These are phyloP conservation scores for Chamaetylas fuelleborni DNA, from an alignment of 2,113 vertebrate genomes.

Conservation along the genomic window DNA sequence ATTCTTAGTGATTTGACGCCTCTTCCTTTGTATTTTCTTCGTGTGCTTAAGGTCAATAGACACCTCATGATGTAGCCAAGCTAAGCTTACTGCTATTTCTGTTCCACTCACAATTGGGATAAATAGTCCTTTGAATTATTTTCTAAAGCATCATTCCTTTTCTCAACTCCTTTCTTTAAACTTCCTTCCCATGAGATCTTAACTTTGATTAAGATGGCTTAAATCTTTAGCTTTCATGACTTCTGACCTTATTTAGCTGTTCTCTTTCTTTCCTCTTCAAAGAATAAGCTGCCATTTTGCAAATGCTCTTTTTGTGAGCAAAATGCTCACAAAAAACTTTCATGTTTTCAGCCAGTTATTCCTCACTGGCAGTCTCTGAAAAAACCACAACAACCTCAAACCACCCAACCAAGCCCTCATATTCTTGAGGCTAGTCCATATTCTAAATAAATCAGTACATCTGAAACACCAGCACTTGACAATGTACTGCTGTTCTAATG, in stretches of 20 bases:
- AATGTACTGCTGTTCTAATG: background rate
- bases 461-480: background rate
- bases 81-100: background rate
- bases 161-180: background rate
- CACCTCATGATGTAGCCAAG: background rate
- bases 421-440: background rate
- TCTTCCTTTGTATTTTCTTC: background rate
- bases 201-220: background rate
- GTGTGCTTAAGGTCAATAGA: background rate
- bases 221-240: background rate
- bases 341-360: background rate
- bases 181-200: background rate
- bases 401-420: background rate
- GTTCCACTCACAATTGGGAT: background rate
- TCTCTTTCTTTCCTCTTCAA: background rate
- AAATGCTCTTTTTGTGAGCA: background rate
- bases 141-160: background rate
- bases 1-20: background rate
- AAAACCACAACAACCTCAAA: background rate
- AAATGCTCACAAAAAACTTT: background rate
- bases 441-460: background rate
- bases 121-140: background rate
- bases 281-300: background rate
- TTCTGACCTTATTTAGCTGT: background rate
- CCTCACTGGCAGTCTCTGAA: background rate